Evolutionary conservation across 1,140 invertebrate genomes (phyloP), one percentile per base, ranked within the genome.

Genomic region (Drosophila saltans): DNA sequence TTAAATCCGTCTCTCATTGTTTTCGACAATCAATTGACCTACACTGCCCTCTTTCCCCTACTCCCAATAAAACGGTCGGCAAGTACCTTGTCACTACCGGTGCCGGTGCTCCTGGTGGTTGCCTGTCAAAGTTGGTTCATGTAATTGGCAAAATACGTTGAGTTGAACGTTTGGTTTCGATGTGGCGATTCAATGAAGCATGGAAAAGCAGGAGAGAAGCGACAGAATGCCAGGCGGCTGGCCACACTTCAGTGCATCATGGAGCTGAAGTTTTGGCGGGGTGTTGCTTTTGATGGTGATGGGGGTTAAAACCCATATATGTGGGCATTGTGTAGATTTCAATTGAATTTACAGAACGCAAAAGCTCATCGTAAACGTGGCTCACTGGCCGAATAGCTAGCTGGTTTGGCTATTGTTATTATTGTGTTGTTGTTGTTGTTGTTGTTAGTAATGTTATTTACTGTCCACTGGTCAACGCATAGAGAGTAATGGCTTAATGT

Each of bases 131-230:
- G 70, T 63, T 74, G 61, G 63, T 59, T 69, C 66, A 67, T 71
- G 80, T 88, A 88, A 88, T 88, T 88, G 83, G 80, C 84, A 68
- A 85, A 88, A 76, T 71, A 69, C 75, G 73, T 77, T 81, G 72
- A 52, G 65, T 77, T 81, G 72, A 52, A 61, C 63, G 79, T 60
- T 79, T 57, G 70, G 59, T 48, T 65, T 76, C 66, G 67, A 64
- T 72, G 80, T 69, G 79, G 79, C 59, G 55, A 52, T 69, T 72
- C 79, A 86, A 82, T 86, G 83, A 72, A 88, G 71, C 79, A 66
- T 88, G 59, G n/a, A 76, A 60, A 43, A 43, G 52, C 21, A 57
- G 24, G 24, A 24, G 24, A 24, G 48, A 43, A 43, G 26, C 28
- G 55, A 65, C n/a, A 36, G 33, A 36, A 36, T 36, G 52, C 33